These are phyloP conservation scores for Hycleus cichorii DNA, from an alignment of 1,140 invertebrate species.

Conservation along the genomic window DNA sequence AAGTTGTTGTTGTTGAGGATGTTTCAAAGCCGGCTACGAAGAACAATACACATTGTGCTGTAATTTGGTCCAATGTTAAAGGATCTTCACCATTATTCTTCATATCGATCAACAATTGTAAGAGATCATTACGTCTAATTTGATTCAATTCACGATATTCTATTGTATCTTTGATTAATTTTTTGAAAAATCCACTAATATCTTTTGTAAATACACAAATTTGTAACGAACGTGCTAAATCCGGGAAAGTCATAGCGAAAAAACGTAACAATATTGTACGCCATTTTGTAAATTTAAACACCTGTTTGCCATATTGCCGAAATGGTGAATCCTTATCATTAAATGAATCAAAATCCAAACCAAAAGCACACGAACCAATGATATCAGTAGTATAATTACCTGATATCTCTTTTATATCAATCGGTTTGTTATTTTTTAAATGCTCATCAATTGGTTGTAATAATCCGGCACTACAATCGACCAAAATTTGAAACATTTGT, in stretches of 20 bases:
- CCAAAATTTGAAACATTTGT: background rate
- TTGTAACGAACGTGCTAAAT: constrained; percentile 1
- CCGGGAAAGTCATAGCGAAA: constrained; percentile 1
- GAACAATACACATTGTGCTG: constrained; percentile 33
- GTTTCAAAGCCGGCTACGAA: constrained; percentile 49
- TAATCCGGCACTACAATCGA: background rate
- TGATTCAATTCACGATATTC: constrained; percentile 42
- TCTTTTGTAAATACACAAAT: constrained; percentile 9
- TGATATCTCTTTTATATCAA: too few species aligned
- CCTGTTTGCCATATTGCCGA: constrained; percentile 27
- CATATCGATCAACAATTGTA: constrained; percentile 47
- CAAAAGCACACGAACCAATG: too few species aligned
- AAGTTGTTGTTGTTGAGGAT: constrained; percentile 43
- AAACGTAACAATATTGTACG: too few species aligned
- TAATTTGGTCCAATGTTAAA: constrained; percentile 10
- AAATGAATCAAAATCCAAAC: too few species aligned
- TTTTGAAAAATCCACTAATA: constrained; percentile 43
- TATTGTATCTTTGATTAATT: constrained; percentile 41
- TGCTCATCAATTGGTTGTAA: background rate
- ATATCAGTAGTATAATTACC: too few species aligned
- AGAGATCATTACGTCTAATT: constrained; percentile 44
- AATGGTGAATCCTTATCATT: constrained; percentile 26
- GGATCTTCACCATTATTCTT: background rate
- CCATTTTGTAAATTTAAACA: constrained; percentile 17
- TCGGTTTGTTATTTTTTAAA: too few species aligned